phyloP scores from a whole-genome alignment of 2,113 vertebrate species.

The Bungarus multicinctus region DNA sequence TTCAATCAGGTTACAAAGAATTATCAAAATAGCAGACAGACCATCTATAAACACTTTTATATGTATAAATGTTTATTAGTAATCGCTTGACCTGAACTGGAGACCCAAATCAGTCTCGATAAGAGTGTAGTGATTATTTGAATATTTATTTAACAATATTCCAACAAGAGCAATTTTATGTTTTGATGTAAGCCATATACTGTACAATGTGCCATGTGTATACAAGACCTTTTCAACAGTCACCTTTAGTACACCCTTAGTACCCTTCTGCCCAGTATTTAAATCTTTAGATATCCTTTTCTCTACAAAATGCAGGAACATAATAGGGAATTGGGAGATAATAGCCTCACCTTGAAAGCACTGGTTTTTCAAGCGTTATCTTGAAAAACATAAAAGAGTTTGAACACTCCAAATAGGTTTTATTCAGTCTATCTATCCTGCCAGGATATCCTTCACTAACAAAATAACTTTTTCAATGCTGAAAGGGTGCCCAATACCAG shows the following conservation, averaged over 20 bases:
- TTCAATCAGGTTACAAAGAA: conserved; percentile 47
- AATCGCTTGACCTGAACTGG: conserved; percentile 4
- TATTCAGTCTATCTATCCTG: neutral
- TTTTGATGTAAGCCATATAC: neutral
- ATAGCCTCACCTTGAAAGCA: neutral
- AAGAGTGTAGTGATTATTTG: neutral
- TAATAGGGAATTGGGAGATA: neutral
- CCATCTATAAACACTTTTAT: conserved; percentile 17
- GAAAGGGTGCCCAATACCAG: neutral
- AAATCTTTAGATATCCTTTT: neutral
- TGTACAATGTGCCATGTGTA: neutral
- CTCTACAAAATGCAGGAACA: neutral
- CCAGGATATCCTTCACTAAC: neutral
- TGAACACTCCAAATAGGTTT: neutral
- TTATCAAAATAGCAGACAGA: neutral
- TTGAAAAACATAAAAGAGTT: neutral
- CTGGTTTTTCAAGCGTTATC: neutral
- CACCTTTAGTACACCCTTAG: neutral
- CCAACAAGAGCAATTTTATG: neutral
- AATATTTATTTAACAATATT: conserved; percentile 23
- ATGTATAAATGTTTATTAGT: neutral
- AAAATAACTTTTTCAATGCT: neutral
- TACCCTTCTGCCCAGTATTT: neutral
- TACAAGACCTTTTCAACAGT: neutral
- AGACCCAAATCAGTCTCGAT: neutral